phyloP scores from a whole-genome alignment of 2,113 vertebrate species.

The Plectropomus leopardus region DNA sequence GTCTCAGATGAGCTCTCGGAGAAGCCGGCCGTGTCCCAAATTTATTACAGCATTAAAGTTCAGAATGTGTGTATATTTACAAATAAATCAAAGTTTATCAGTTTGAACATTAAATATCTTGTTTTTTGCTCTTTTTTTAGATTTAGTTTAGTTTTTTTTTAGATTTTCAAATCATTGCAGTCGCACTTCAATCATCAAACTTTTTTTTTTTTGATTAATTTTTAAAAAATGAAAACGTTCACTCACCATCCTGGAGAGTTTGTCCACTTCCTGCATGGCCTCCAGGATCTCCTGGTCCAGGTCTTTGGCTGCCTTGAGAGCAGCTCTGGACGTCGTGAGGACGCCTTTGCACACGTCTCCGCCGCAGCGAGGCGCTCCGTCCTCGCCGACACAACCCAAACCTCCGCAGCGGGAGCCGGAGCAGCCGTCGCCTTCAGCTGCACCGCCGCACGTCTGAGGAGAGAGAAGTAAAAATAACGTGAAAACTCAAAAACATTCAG shows the following conservation, averaged over 20 bases:
- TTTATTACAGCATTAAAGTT: too few species aligned
- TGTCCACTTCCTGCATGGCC: constrained; percentile 92
- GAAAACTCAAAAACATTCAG: not conserved
- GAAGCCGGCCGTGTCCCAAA: too few species aligned
- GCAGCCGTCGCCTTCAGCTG: constrained; percentile 84
- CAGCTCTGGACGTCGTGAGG: constrained; percentile 78
- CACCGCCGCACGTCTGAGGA: constrained; percentile 89
- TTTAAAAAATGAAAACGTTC: rapidly evolving
- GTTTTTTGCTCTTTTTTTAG: too few species aligned
- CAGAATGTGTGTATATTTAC: too few species aligned
- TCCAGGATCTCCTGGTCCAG: constrained; percentile 90
- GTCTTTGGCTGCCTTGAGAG: constrained; percentile 89
- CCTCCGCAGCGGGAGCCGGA: constrained; percentile 88
- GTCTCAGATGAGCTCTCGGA: too few species aligned
- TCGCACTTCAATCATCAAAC: too few species aligned
- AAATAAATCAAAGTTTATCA: too few species aligned
- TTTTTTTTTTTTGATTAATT: too few species aligned
- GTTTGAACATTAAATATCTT: too few species aligned
- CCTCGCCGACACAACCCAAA: constrained; percentile 84
- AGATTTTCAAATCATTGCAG: too few species aligned
- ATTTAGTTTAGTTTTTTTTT: too few species aligned
- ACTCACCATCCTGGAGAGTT: constrained; percentile 93
- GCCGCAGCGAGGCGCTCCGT: constrained; percentile 88
- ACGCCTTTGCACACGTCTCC: constrained; percentile 89
- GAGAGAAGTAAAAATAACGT: too few species aligned